Base-by-base conservation (phyloP, 1,140 invertebrate genomes). In the Papilio polytes region DNA sequence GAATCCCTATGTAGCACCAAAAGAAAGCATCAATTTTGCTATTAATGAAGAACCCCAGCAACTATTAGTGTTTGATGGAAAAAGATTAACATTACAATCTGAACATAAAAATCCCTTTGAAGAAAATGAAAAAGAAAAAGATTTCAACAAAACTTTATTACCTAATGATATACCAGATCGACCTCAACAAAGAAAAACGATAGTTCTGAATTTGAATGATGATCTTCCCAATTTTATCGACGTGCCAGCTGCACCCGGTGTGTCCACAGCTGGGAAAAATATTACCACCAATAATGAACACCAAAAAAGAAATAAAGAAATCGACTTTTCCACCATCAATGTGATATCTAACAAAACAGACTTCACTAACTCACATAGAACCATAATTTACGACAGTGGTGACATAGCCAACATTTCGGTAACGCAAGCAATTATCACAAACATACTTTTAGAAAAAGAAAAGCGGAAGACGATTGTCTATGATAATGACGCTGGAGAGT, bases 51-150 rank as follows among this genome's bases (percentile, higher is more conserved):
- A 83, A 8, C 79, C 86, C 12, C 84, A 93, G 85, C 82, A 93
- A 87, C 87, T 94, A 18, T 82, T 94, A 72, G 91, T 93, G 1
- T 94, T 93, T 85, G 92, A 94, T 87, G 93, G 93, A 0, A 92
- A 91, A 77, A 89, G 87, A 73, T 80, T 93, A n/a, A 90, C 85
- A 44, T 74, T 92, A 18, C 86, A 92, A 78, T 86, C 87, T 2
- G 90, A 92, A 41, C 85, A 82, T 74, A 83, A 85, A 31, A 63
- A 77, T 12, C 31, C 83, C 51, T 41, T 51, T 53, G 41, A 79
- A 31, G 36, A n/a, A 66, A 74, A 78, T 56, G 9, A 41, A 48
- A 72, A 79, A 6, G 83, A 82, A 80, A 78, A 83, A 20, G 82
- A 84, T 73, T 85, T 66, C 36, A 85, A 81, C 20, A 81, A 86